A percentile compares a stretch with the other conserved stretches of the same genome.
Conservation (phyloP, 2,888 invertebrate genomes). For the Lymantria monacha region DNA sequence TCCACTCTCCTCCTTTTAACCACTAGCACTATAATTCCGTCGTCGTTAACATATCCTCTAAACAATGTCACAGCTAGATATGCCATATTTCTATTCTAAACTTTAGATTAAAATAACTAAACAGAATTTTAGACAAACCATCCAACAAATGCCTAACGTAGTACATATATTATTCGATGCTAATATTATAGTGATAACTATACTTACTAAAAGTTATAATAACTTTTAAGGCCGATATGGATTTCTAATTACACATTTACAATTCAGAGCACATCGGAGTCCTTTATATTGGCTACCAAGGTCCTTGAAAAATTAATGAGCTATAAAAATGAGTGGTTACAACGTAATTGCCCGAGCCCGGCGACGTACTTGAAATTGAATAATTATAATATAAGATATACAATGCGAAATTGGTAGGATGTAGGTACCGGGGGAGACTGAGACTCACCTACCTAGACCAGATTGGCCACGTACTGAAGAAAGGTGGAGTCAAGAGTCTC, state of each 20-base stretch:
- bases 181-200: not conserved
- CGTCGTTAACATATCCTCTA: too few species aligned
- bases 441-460: too few species aligned
- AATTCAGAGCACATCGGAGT: slow-evolving; percentile 11
- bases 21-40: too few species aligned
- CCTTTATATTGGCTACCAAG: slow-evolving; percentile 8
- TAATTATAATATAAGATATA: slow-evolving; percentile 11
- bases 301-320: slow-evolving; percentile 19
- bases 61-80: too few species aligned
- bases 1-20: too few species aligned
- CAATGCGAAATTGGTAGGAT: too few species aligned
- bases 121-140: not conserved
- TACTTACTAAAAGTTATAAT: not conserved
- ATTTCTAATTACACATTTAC: slow-evolving; percentile 16
- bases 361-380: slow-evolving; percentile 1
- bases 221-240: not conserved
- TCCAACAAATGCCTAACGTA: not conserved
- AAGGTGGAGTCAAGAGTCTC: too few species aligned
- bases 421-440: too few species aligned
- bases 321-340: slow-evolving; percentile 12
- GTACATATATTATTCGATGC: too few species aligned
- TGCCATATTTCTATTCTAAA: too few species aligned
- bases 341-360: slow-evolving; percentile 7
- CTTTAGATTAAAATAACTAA: too few species aligned
- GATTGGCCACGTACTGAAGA: too few species aligned